Conservation (phyloP, 1,140 invertebrate genomes). For the Thaumatotibia leucotreta region DNA sequence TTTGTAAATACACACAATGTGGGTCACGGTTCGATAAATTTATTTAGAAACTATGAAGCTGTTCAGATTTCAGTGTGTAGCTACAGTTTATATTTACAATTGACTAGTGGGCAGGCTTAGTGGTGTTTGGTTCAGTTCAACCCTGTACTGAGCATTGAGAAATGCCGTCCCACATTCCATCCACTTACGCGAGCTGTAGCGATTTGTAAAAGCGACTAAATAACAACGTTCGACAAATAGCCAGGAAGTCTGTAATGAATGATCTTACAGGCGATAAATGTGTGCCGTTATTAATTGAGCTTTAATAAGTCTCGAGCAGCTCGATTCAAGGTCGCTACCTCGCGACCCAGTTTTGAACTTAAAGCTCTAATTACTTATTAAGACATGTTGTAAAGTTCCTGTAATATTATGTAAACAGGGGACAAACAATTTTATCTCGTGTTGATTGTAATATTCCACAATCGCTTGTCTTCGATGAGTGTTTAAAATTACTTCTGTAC, state of each 20-base stretch:
- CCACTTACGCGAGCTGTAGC: conserved; percentile 4
- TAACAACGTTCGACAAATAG: neutral
- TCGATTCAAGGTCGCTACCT: neutral
- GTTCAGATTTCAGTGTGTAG: neutral
- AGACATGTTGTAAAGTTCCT: neutral
- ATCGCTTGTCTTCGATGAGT: neutral
- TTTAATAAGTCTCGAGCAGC: neutral
- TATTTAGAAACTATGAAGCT: neutral
- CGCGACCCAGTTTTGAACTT: conserved; percentile 6
- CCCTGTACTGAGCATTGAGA: neutral
- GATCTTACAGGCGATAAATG: conserved; percentile 5
- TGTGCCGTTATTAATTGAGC: conserved; percentile 2
- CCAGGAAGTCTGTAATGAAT: conserved; percentile 5
- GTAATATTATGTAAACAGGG: neutral
- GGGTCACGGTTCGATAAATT: neutral
- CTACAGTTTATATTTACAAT: neutral
- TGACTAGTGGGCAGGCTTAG: neutral
- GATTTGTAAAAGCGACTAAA: neutral
- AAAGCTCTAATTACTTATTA: neutral
- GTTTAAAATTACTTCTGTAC: too few relatives aligned
- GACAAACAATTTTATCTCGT: too few relatives aligned
- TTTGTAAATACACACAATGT: neutral
- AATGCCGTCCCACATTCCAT: neutral
- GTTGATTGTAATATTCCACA: neutral
- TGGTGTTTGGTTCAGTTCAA: neutral